A percentile compares a stretch with the other conserved stretches of the same genome.
These are phyloP conservation scores for Nomada ferruginata DNA, from an alignment of 2,888 invertebrate species.

Conservation along the genomic window DNA sequence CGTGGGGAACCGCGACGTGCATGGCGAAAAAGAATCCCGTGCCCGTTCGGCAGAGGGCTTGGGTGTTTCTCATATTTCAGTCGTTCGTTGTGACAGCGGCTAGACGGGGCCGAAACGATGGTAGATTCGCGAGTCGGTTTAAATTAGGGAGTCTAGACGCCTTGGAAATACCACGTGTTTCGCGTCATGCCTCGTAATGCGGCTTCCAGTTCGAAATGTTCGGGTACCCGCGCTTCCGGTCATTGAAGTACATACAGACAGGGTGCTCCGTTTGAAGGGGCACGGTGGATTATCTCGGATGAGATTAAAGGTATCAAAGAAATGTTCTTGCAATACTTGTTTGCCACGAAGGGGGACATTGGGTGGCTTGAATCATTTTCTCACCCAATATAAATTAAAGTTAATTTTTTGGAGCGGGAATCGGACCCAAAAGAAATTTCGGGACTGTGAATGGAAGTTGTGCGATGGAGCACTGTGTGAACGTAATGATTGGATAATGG, in stretches of 20 bases:
- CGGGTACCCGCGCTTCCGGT: conserved; percentile 50
- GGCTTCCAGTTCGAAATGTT: conserved; percentile 59
- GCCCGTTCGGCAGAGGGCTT: conserved; percentile 10
- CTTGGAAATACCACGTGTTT: conserved; percentile 74
- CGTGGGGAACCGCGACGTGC: conserved; percentile 12
- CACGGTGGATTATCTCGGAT: not conserved
- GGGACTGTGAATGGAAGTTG: no score
- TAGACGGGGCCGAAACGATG: conserved; percentile 65
- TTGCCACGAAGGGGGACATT: no score
- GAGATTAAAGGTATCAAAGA: no score
- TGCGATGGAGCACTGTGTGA: no score
- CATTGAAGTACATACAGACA: not conserved
- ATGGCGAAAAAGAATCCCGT: conserved; percentile 33
- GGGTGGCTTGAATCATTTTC: no score
- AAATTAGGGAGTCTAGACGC: conserved; percentile 79
- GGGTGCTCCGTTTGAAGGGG: not conserved
- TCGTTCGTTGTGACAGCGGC: conserved; percentile 70
- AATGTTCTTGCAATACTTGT: no score
- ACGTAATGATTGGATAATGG: no score
- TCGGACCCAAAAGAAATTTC: not conserved
- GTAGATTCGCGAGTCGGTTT: conserved; percentile 74
- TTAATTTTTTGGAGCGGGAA: no score
- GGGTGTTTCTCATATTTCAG: conserved; percentile 74
- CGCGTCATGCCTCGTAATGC: conserved; percentile 60
- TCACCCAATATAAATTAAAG: no score